Conservation (phyloP, 2,888 invertebrate genomes). For the Tetrapedia diversipes region DNA sequence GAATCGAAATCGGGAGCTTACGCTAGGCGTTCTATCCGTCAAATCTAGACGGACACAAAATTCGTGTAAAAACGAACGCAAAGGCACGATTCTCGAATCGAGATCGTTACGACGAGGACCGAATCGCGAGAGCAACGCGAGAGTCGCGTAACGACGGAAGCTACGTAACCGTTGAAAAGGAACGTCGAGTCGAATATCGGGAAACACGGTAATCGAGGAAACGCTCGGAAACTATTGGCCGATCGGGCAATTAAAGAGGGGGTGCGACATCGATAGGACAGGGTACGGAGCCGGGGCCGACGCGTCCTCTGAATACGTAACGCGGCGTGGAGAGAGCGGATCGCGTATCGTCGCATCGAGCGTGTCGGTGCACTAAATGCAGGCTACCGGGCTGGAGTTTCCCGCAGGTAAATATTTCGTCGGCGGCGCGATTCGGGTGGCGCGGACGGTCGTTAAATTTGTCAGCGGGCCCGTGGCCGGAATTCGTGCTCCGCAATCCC, state of each 20-base stretch:
- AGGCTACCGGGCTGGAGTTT: conserved; percentile 48
- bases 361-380: conserved; percentile 44
- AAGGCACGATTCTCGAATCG: conserved; percentile 27
- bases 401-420: conserved; percentile 67
- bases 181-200: conserved; percentile 1
- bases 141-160: too few relatives aligned
- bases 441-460: conserved; percentile 63
- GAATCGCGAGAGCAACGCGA: conserved; percentile 23
- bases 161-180: too few relatives aligned
- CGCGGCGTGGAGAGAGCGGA: conserved; percentile 3
- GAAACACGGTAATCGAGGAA: neutral
- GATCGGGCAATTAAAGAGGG: conserved; percentile 44
- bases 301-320: conserved; percentile 44
- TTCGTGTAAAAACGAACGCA: too few relatives aligned
- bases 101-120: conserved; percentile 8
- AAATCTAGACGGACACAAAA: too few relatives aligned
- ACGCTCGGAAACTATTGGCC: conserved; percentile 17
- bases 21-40: conserved; percentile 29
- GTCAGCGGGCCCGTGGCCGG: conserved; percentile 59
- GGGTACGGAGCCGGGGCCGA: conserved; percentile 10
- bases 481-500: conserved; percentile 55
- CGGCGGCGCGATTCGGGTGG: conserved; percentile 46
- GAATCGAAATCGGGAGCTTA: neutral
- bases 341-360: conserved; percentile 28
- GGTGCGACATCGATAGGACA: conserved; percentile 36